Conservation (phyloP, 2,888 invertebrate genomes). For the Lasioglossum lativentre region DNA sequence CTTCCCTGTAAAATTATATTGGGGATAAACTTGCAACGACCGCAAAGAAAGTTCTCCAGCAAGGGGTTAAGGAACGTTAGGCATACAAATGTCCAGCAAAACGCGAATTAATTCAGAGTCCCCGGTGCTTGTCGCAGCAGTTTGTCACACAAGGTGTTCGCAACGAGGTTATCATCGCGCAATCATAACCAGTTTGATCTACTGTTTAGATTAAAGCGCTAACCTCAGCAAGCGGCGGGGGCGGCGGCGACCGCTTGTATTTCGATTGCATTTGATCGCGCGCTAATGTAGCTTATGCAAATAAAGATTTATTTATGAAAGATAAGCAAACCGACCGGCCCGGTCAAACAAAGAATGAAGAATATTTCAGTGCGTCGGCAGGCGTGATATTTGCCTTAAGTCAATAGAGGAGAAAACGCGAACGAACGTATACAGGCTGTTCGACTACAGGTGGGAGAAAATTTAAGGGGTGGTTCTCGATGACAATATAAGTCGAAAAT, state of each 20-base stretch:
- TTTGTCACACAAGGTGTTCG: neutral
- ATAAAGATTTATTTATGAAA: neutral
- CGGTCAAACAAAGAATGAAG: neutral
- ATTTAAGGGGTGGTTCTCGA: no score
- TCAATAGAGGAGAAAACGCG: conserved; percentile 20
- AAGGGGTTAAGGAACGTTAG: neutral
- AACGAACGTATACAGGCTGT: no score
- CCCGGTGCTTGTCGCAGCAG: neutral
- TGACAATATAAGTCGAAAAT: no score
- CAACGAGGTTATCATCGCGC: neutral
- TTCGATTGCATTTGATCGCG: neutral
- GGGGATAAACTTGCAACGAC: neutral
- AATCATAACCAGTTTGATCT: neutral
- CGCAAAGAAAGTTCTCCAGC: neutral
- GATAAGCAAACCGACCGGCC: neutral
- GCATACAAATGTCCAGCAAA: neutral
- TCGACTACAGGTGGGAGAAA: no score
- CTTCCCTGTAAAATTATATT: neutral
- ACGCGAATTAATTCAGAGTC: neutral
- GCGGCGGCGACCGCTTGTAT: neutral
- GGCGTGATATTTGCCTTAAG: conserved; percentile 46
- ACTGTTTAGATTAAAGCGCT: neutral
- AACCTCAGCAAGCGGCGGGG: neutral
- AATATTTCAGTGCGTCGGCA: conserved; percentile 28
- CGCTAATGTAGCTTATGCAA: conserved; percentile 3